Base-by-base conservation (phyloP, 2,797 vertebrate genomes). In the Poecilia velifera region DNA sequence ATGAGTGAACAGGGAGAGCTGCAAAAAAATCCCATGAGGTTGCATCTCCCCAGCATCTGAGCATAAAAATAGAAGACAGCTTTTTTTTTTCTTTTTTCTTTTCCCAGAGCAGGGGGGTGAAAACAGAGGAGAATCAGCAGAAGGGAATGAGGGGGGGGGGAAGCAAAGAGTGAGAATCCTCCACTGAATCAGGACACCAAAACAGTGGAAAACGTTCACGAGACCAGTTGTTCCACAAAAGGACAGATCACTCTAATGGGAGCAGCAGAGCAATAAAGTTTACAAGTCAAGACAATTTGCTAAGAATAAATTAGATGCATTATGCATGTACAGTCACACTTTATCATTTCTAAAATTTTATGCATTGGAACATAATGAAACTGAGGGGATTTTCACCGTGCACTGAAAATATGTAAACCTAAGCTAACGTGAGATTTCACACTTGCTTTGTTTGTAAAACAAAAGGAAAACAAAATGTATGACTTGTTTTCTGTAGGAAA, bases 1-100 rank as follows among this genome's bases (percentile, higher is more conserved):
- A 49, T 41, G 76, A 83, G 86, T 72, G 84, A 88, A 77, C 72
- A 82, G 87, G 86, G 86, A 90, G 81, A 90, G 91, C 84, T 86
- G 87, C 88, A 86, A 84, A 89, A 90, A 82, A 83, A 31, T 94
- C 94, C 92, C 93, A 90, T 1, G 87, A 87, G 94, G 84, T 83
- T 94, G 84, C 88, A 93, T 94, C 92, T 93, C 94, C 91, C 89
- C 86, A 91, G 90, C 90, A 94, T 94, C 93, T 87, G 90, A 93
- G 91, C 88, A 72, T 95, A 95, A 93, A 95, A 95, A 95, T 95
- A 95, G 94, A 93, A 90, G 86, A 82, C 89, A 84, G 92, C 86
- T 88, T 88, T 94, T 95, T 93, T 93, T 87, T 89, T 88, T 88
- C n/a, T 95, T 31, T 31, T 31, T 31, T 95, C 92, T 92, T 87